Percentiles rank a stretch among this genome's conserved stretches.
Evolutionary conservation across 2,888 invertebrate genomes (phyloP).

Genomic region (Therioaphis trifolii): DNA sequence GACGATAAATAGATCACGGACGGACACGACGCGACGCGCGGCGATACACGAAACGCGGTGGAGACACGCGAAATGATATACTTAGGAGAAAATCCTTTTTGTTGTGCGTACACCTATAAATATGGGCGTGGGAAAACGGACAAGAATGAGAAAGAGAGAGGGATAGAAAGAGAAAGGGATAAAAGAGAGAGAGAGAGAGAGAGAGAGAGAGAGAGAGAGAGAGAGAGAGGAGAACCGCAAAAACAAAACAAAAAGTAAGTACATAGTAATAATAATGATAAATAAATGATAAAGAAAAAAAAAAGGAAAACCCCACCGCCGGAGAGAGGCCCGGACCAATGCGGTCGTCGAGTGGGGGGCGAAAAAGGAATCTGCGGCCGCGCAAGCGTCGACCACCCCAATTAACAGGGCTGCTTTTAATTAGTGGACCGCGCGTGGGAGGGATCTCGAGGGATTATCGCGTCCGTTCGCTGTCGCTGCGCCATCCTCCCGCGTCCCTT

Average conservation of each 20-base stretch:
- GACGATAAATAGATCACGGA: too few species aligned
- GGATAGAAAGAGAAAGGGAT: not conserved
- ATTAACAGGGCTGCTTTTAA: conserved; percentile 61
- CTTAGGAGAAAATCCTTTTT: conserved; percentile 16
- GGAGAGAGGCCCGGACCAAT: conserved; percentile 51
- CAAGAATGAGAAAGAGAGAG: not conserved
- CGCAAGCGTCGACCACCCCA: conserved; percentile 62
- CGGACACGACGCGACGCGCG: not conserved
- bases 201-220: conserved; percentile 50
- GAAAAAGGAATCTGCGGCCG: conserved; percentile 32
- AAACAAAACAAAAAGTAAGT: conserved; percentile 1
- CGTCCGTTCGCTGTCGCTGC: conserved; percentile 64
- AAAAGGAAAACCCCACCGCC: conserved; percentile 24
- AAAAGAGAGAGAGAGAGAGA: conserved; percentile 25
- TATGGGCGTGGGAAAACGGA: not conserved
- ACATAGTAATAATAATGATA: too few species aligned
- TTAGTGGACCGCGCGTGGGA: conserved; percentile 60
- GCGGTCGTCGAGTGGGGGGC: conserved; percentile 55
- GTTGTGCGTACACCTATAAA: not conserved
- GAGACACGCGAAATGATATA: conserved; percentile 50
- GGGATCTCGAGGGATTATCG: conserved; percentile 67
- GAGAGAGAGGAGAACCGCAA: too few species aligned
- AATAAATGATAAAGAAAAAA: conserved; percentile 57
- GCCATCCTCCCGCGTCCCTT: conserved; percentile 34
- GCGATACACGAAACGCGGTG: conserved; percentile 63